phyloP scores from a whole-genome alignment of 2,113 vertebrate genomes.

The Sminthopsis crassicaudata region DNA sequence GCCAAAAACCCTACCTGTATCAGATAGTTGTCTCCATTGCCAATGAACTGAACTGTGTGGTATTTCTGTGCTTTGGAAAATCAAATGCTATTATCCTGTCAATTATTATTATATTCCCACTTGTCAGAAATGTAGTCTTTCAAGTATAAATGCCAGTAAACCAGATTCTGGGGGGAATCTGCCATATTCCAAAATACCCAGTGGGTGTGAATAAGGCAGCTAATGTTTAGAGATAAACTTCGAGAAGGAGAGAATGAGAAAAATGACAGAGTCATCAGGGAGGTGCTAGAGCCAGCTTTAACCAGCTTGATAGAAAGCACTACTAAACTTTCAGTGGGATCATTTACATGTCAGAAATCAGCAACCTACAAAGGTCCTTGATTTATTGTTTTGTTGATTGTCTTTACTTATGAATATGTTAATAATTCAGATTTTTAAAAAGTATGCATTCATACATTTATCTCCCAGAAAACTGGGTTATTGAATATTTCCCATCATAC shows the following conservation, averaged over 20 bases:
- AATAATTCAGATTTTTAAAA: not conserved
- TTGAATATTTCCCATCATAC: not conserved
- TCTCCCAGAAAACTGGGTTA: not conserved
- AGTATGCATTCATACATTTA: not conserved
- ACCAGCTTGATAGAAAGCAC: not conserved
- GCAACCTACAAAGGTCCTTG: not conserved
- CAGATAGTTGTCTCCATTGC: not conserved
- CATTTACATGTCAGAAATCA: not conserved
- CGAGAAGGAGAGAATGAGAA: not conserved
- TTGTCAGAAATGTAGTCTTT: slow-evolving; percentile 28
- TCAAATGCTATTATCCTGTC: not conserved
- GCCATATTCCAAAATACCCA: not conserved
- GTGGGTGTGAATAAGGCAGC: not conserved
- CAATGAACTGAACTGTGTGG: not conserved
- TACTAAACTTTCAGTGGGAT: not conserved
- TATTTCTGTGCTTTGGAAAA: slow-evolving; percentile 29
- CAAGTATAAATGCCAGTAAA: slow-evolving; percentile 13
- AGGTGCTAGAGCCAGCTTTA: not conserved
- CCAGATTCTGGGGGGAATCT: not conserved
- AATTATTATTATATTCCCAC: not conserved
- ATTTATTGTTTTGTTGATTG: too few species aligned
- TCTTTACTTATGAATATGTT: too few species aligned
- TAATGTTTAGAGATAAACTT: not conserved
- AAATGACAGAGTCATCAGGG: not conserved
- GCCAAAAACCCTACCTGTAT: not conserved